A percentile compares a stretch with the other conserved stretches of the same genome.
phyloP scores from a whole-genome alignment of 2,888 invertebrate species.

The Hydropsyche betteni region DNA sequence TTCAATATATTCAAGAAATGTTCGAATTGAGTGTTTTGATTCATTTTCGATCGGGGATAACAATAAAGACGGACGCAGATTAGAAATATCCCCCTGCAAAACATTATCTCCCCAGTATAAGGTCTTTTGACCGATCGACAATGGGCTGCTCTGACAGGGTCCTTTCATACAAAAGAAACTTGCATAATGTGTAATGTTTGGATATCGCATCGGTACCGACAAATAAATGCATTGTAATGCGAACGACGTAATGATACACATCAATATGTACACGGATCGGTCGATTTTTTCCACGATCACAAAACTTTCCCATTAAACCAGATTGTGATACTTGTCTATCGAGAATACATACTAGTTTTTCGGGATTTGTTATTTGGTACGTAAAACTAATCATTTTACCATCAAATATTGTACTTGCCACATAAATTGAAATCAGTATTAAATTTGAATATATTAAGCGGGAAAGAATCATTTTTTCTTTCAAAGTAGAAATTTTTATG shows the following conservation, averaged over 20 bases:
- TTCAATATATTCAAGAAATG: not conserved
- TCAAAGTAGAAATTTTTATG: no score
- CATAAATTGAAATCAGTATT: no score
- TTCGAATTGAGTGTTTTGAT: slow-evolving; percentile 34
- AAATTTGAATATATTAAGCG: no score
- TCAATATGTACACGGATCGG: not conserved
- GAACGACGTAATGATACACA: slow-evolving; percentile 6
- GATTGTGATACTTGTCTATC: not conserved
- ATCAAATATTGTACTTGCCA: no score
- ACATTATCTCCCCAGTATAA: not conserved
- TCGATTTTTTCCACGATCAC: not conserved
- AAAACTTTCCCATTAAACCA: not conserved
- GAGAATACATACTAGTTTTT: not conserved
- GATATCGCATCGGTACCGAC: slow-evolving; percentile 5
- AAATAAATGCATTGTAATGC: slow-evolving; percentile 26
- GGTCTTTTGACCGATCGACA: slow-evolving; percentile 23
- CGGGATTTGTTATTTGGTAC: no score
- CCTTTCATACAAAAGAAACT: slow-evolving; percentile 41
- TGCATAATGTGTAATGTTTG: slow-evolving; percentile 40
- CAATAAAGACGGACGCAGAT: slow-evolving; percentile 43
- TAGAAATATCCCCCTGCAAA: slow-evolving; percentile 41
- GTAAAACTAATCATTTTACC: no score
- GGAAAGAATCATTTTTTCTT: no score
- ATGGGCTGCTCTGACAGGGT: slow-evolving; percentile 38
- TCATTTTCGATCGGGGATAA: slow-evolving; percentile 41